Conservation (phyloP, 1,140 invertebrate genomes). For the Lasioglossum albipes region DNA sequence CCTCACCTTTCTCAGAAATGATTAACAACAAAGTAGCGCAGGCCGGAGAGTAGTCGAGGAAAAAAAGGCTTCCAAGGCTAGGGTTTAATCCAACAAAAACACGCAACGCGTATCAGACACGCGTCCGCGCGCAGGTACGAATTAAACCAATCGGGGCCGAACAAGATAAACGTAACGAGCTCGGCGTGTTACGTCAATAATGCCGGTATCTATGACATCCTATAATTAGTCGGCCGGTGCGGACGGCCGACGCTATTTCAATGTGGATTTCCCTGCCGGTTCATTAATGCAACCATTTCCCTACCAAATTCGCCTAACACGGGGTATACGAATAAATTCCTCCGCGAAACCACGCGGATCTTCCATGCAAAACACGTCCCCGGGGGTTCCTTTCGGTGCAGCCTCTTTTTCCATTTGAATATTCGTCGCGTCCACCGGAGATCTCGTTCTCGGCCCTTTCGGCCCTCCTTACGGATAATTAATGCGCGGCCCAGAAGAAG, state of each 20-base stretch:
- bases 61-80: no score
- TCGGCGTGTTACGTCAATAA: slow-evolving; percentile 24
- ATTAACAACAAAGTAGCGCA: no score
- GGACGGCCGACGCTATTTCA: slow-evolving; percentile 24
- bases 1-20: no score
- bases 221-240: slow-evolving; percentile 15
- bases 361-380: neutral
- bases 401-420: slow-evolving; percentile 33
- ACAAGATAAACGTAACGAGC: slow-evolving; percentile 42
- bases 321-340: neutral
- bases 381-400: neutral
- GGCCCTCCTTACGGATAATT: slow-evolving; percentile 57
- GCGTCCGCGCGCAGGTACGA: neutral
- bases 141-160: slow-evolving; percentile 33
- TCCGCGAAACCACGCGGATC: neutral
- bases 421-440: slow-evolving; percentile 16
- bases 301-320: no score
- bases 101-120: slow-evolving; percentile 1
- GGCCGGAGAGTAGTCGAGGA: no score
- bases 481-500: slow-evolving; percentile 68
- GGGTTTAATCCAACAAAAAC: slow-evolving; percentile 7
- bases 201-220: slow-evolving; percentile 34
- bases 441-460: neutral
- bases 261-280: slow-evolving; percentile 13
- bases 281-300: slow-evolving; percentile 4